Percentiles rank a stretch among this genome's conserved stretches.
These are phyloP conservation scores for Smithornis capensis DNA, from an alignment of 2,113 vertebrate genomes.

Conservation along the genomic window DNA sequence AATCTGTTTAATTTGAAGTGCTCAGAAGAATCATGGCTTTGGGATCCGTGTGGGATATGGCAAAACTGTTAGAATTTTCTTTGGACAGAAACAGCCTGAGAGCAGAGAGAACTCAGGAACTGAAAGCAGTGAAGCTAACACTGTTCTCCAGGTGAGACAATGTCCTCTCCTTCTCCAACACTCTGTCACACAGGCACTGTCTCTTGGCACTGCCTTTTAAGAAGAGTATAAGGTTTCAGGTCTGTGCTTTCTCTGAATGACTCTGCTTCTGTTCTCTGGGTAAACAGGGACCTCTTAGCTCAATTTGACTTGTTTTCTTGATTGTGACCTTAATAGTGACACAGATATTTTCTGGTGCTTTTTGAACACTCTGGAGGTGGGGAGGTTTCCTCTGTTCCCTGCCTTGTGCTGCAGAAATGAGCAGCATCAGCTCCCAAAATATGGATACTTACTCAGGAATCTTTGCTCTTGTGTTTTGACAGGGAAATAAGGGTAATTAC, in stretches of 20 bases:
- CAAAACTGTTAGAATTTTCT: neutral
- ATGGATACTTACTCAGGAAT: neutral
- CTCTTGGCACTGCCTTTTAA: neutral
- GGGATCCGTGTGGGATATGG: neutral
- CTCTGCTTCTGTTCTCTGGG: neutral
- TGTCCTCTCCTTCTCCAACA: accelerated
- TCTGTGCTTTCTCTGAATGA: neutral
- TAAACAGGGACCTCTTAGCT: accelerated
- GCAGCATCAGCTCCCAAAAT: neutral
- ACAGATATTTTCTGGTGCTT: neutral
- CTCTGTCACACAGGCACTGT: no score
- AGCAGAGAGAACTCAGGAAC: neutral
- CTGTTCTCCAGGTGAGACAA: accelerated
- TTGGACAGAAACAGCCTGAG: neutral
- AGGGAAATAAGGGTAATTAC: neutral
- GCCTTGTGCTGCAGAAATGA: neutral
- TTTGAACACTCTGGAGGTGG: neutral
- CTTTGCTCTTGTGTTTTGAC: neutral
- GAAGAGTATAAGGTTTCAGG: neutral
- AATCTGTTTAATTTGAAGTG: neutral
- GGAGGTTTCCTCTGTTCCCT: neutral
- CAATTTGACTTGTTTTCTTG: neutral
- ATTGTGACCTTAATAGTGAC: neutral
- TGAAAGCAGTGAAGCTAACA: neutral
- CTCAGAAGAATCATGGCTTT: neutral